A percentile compares a stretch with the other conserved stretches of the same genome.
Conservation (phyloP, 2,888 invertebrate species). For the Parapristionchus giblindavisi region DNA sequence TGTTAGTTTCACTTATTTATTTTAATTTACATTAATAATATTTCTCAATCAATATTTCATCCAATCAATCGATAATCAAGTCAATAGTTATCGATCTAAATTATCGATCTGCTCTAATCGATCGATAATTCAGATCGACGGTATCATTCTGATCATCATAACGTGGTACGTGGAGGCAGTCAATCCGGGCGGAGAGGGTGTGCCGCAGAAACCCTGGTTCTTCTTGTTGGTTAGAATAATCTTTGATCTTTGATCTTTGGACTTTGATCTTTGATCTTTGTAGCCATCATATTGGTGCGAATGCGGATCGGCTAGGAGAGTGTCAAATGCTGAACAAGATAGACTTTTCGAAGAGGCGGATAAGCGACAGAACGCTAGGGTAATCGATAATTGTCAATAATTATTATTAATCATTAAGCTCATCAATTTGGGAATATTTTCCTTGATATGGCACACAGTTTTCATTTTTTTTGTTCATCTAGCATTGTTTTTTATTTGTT, state of each 20-base stretch:
- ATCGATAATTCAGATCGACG: constrained; percentile 46
- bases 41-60: background rate
- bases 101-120: background rate
- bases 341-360: constrained; percentile 1
- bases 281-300: constrained; percentile 65
- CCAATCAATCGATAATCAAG: background rate
- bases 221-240: constrained; percentile 78
- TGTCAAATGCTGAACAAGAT: constrained; percentile 28
- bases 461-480: too few species aligned
- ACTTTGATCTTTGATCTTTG: constrained; percentile 28
- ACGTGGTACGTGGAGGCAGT: constrained; percentile 88
- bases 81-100: background rate
- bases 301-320: constrained; percentile 33
- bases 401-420: background rate
- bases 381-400: background rate
- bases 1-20: constrained; percentile 26
- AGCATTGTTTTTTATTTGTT: too few species aligned
- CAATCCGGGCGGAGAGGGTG: constrained; percentile 85
- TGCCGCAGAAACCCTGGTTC: constrained; percentile 82
- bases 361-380: constrained; percentile 12
- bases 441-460: too few species aligned
- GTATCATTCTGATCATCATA: constrained; percentile 78
- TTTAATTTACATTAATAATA: background rate
- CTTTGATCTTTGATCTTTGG: too few species aligned
- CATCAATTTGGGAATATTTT: background rate